Conservation (phyloP, 2,888 invertebrate species). For the Abscondita cerata region DNA sequence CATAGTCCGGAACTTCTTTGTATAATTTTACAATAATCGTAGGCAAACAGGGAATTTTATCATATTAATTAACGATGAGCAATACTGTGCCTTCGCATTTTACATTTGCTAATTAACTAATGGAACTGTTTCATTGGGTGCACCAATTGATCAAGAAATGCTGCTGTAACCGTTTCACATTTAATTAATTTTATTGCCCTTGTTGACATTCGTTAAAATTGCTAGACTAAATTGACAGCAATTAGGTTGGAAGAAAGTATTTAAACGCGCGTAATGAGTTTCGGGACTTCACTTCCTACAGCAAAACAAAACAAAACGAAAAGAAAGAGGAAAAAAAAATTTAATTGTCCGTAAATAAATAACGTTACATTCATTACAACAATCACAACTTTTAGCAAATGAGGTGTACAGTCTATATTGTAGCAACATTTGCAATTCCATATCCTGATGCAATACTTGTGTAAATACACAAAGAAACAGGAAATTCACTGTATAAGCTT, state of each 20-base stretch:
- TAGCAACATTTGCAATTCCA: slow-evolving; percentile 15
- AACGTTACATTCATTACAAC: background rate
- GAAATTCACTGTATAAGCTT: slow-evolving; percentile 37
- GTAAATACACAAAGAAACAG: slow-evolving; percentile 32
- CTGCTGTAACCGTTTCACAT: slow-evolving; percentile 42
- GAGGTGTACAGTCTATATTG: slow-evolving; percentile 13
- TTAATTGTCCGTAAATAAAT: too few relatives aligned
- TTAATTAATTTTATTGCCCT: slow-evolving; percentile 49
- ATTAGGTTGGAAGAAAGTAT: slow-evolving; percentile 35
- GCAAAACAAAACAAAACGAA: slow-evolving; percentile 10
- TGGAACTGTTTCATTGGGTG: slow-evolving; percentile 45
- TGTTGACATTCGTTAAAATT: slow-evolving; percentile 47
- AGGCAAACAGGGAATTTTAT: slow-evolving; percentile 52
- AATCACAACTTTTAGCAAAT: slow-evolving; percentile 6
- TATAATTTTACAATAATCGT: slow-evolving; percentile 56
- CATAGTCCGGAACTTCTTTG: slow-evolving; percentile 53
- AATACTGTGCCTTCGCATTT: slow-evolving; percentile 41
- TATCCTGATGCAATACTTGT: slow-evolving; percentile 22
- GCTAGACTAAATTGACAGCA: slow-evolving; percentile 39
- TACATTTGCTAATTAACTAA: slow-evolving; percentile 48
- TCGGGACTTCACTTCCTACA: slow-evolving; percentile 22
- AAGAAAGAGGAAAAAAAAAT: too few relatives aligned
- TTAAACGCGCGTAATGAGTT: slow-evolving; percentile 31
- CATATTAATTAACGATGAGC: slow-evolving; percentile 50
- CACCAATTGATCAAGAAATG: slow-evolving; percentile 44